A percentile compares a stretch with the other conserved stretches of the same genome.
Conservation (phyloP, 2,888 invertebrate genomes). For the Lasioglossum calceatum region DNA sequence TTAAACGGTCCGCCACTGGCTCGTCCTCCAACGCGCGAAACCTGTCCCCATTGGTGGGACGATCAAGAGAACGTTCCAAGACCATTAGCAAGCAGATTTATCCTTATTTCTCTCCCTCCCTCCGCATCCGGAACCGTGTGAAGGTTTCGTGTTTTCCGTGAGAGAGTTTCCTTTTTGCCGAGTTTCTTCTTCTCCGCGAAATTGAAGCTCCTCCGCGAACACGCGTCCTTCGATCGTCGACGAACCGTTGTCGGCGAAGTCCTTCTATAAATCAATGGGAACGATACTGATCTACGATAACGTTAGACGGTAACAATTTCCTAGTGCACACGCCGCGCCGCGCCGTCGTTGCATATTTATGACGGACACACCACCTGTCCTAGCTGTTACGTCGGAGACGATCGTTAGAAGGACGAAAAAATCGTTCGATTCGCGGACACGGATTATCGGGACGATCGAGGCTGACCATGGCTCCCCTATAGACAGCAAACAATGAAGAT, state of each 20-base stretch:
- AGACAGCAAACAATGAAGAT: slow-evolving; percentile 56
- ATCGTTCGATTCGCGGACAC: slow-evolving; percentile 56
- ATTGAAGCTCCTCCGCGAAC: slow-evolving; percentile 19
- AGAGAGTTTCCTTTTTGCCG: neutral
- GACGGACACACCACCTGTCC: slow-evolving; percentile 6
- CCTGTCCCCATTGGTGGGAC: neutral
- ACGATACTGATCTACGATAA: slow-evolving; percentile 65
- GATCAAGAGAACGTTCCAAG: neutral
- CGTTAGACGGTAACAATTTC: slow-evolving; percentile 55
- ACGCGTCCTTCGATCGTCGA: slow-evolving; percentile 61
- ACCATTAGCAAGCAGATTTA: slow-evolving; percentile 27
- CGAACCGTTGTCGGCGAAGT: slow-evolving; percentile 44
- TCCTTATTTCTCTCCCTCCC: neutral
- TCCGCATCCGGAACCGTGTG: neutral
- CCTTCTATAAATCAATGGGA: slow-evolving; percentile 70
- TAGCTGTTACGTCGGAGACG: slow-evolving; percentile 3
- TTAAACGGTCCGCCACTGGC: slow-evolving; percentile 41
- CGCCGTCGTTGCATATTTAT: slow-evolving; percentile 33
- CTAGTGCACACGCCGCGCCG: slow-evolving; percentile 36
- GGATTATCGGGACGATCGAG: slow-evolving; percentile 55
- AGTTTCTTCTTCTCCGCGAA: neutral
- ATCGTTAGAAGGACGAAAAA: slow-evolving; percentile 38
- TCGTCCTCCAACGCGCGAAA: neutral
- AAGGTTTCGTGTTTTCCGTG: slow-evolving; percentile 22
- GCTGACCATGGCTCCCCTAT: slow-evolving; percentile 20